Conservation (phyloP, 2,113 vertebrate genomes). For the Pygoscelis adeliae region DNA sequence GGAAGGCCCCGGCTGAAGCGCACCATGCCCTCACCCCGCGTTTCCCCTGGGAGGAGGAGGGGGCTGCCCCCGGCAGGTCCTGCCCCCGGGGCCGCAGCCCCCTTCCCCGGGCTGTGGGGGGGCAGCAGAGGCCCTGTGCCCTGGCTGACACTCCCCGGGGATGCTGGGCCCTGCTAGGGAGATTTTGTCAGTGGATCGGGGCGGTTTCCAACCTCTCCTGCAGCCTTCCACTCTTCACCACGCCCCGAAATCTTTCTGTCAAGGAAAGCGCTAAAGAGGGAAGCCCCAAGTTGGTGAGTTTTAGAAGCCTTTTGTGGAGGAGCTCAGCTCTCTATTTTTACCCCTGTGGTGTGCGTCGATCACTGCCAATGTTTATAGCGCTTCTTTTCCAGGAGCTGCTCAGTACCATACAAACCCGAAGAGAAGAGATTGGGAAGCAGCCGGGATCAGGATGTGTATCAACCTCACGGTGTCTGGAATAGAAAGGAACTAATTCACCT, state of each 20-base stretch:
- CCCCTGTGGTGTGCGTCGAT: neutral
- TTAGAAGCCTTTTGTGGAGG: neutral
- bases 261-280: neutral
- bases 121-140: neutral
- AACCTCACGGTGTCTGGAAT: neutral
- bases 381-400: neutral
- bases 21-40: neutral
- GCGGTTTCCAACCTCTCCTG: neutral
- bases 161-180: accelerated
- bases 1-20: neutral
- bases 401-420: neutral
- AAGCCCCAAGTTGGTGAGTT: neutral
- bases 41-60: neutral
- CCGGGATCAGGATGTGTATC: neutral
- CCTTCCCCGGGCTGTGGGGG: neutral
- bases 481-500: neutral
- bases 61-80: neutral
- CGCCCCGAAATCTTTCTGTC: neutral
- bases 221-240: neutral
- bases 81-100: neutral
- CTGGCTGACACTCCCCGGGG: accelerated
- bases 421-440: neutral
- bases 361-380: neutral
- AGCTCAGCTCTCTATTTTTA: neutral
- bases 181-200: neutral